Base-by-base conservation (phyloP, 2,113 vertebrate species). In the Plecotus auritus region DNA sequence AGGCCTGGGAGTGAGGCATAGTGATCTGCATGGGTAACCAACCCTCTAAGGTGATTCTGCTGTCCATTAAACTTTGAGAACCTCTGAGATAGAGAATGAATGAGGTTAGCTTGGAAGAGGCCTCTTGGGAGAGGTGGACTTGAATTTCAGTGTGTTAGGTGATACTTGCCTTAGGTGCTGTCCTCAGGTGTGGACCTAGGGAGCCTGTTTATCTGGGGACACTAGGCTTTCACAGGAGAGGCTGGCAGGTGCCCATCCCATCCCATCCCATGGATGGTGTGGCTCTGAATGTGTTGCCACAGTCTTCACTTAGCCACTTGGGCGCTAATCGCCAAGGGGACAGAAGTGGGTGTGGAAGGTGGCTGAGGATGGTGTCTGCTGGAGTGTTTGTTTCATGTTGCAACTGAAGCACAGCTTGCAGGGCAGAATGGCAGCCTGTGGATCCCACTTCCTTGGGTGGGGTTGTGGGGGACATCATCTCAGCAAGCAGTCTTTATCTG, bases 11-110 rank as follows among this genome's bases (percentile, higher is more conserved):
- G 47, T 47, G 64, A 90, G 35, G 70, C 94, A 32, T 76, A 6
- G 64, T 95, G 91, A 91, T 93, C 92, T 90, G 54, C 73, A 2
- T 59, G 82, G 88, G 88, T 85, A 94, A 72, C 77, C 69, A 92
- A 51, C 51, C 47, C 73, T 88, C 85, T 67, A 59, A 92, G 90
- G 61, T 83, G 78, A 84, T 77, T 93, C 90, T 90, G 76, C 90
- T 96, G 83, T 73, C 95, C 88, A 95, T 97, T 96, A 97, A 97
- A 97, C 54, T 97, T 96, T 94, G 96, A 97, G 96, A 90, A 70
- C 92, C 61, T 93, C 61, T 82, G 96, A 82, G 56, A 72, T 30
- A 90, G 92, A 95, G 77, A 91, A 73, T 35, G 77, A 85, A 88
- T 17, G 91, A 88, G 90, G 70, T 94, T 95, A 86, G 91, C 82